These are phyloP conservation scores for Macrobrachium rosenbergii DNA, from an alignment of 1,140 invertebrate genomes.

Conservation along the genomic window DNA sequence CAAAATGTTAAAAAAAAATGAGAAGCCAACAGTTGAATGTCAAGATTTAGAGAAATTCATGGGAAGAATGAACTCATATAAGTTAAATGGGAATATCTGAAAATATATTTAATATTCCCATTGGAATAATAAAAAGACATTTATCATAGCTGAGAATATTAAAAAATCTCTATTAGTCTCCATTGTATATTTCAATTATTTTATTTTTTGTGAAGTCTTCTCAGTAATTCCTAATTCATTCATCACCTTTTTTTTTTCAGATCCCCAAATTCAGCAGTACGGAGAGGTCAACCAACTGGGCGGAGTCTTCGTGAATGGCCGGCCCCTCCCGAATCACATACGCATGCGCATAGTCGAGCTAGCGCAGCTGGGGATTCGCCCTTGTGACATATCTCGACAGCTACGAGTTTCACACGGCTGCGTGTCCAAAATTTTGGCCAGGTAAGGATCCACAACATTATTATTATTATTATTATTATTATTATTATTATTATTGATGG, in stretches of 20 bases:
- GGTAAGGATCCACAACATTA: constrained; percentile 26
- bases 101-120: too few species aligned
- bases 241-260: constrained; percentile 4
- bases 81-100: too few species aligned
- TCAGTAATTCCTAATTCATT: neutral
- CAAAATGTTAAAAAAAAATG: too few species aligned
- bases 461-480: too few species aligned
- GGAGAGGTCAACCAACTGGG: constrained; percentile 57
- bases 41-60: too few species aligned
- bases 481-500: constrained; percentile 50
- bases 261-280: constrained; percentile 57
- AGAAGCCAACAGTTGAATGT: too few species aligned
- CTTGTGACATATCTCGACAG: constrained; percentile 86
- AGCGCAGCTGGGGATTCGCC: constrained; percentile 45
- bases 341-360: constrained; percentile 55
- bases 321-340: constrained; percentile 50
- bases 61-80: too few species aligned
- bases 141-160: too few species aligned
- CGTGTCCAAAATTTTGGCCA: constrained; percentile 95
- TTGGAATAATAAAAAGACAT: too few species aligned
- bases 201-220: neutral
- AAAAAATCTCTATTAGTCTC: too few species aligned
- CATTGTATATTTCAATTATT: neutral
- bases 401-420: constrained; percentile 93
- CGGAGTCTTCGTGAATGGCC: constrained; percentile 51